Evolutionary conservation across 2,888 invertebrate species (phyloP).

Genomic region (Amphimallon solstitiale): DNA sequence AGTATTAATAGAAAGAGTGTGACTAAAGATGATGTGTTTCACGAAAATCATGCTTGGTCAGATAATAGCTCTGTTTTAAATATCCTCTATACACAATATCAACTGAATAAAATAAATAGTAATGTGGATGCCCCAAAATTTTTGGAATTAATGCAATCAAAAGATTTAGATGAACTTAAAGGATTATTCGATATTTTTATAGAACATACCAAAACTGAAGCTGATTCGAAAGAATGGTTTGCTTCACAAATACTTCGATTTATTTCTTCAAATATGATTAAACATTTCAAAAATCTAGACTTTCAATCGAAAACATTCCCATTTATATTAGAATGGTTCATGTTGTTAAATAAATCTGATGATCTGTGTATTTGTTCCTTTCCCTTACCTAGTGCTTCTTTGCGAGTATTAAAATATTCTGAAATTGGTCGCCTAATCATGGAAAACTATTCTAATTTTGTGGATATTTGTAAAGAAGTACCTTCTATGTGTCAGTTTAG

Average conservation of each 20-base stretch:
- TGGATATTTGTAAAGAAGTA: conserved; percentile 60
- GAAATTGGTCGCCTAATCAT: conserved; percentile 69
- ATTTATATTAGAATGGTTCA: conserved; percentile 69
- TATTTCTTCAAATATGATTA: conserved; percentile 45
- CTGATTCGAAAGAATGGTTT: conserved; percentile 54
- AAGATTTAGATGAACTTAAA: conserved; percentile 49
- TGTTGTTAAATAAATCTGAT: conserved; percentile 63
- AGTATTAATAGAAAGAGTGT: background rate
- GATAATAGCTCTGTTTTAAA: conserved; percentile 48
- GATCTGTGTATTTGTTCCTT: conserved; percentile 70
- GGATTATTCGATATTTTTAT: conserved; percentile 52
- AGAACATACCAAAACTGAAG: conserved; percentile 47
- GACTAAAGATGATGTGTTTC: conserved; percentile 22
- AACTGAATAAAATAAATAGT: conserved; percentile 58
- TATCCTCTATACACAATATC: conserved; percentile 58
- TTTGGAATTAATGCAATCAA: conserved; percentile 48
- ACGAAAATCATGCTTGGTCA: conserved; percentile 43
- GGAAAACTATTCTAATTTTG: conserved; percentile 64
- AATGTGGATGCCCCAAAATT: conserved; percentile 56
- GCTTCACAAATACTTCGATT: conserved; percentile 57
- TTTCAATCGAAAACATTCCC: conserved; percentile 63
- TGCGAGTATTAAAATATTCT: conserved; percentile 64
- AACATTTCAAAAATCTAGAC: conserved; percentile 37
- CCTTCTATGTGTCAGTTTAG: conserved; percentile 73
- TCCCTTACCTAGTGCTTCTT: conserved; percentile 67